These are phyloP conservation scores for Sanderia malayensis DNA, from an alignment of 30 jellyfish, hydroid and myxozoan species.

Conservation along the genomic window DNA sequence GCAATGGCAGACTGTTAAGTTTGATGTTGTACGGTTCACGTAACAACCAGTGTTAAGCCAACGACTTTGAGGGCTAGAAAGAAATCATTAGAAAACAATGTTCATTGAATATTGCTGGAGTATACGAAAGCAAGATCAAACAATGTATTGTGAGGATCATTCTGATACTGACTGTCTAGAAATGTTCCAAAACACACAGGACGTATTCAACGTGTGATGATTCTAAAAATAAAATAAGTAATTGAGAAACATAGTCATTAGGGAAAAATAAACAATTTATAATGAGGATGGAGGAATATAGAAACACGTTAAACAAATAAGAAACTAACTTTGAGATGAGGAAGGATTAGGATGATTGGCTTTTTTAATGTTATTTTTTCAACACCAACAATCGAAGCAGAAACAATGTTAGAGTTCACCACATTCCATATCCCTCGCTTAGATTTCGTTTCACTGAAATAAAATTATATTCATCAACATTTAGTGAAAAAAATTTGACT, in stretches of 20 bases:
- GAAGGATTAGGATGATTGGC: conserved; percentile 54
- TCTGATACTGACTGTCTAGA: conserved; percentile 32
- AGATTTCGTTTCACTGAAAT: no score
- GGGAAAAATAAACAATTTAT: neutral
- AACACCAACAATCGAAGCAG: conserved; percentile 59
- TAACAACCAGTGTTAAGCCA: conserved; percentile 84
- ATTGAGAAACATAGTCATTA: neutral
- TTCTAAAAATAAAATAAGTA: conserved; percentile 8
- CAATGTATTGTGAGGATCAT: neutral
- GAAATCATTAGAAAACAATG: neutral
- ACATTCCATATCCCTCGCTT: conserved; percentile 11
- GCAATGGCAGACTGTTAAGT: conserved; percentile 71
- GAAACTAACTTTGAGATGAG: conserved; percentile 45
- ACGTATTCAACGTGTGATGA: conserved; percentile 32
- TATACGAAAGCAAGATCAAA: no score
- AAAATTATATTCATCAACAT: no score
- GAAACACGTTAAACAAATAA: neutral
- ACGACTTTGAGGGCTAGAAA: conserved; percentile 27
- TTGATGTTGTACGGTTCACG: conserved; percentile 44
- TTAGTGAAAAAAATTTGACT: no score
- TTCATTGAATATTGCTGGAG: no score
- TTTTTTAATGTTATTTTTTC: conserved; percentile 20
- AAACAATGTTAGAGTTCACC: conserved; percentile 54
- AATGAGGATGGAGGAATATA: neutral
- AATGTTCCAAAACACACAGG: conserved; percentile 77